Evolutionary conservation across 1,140 invertebrate species (phyloP).

Genomic region (Calliphora vicina): DNA sequence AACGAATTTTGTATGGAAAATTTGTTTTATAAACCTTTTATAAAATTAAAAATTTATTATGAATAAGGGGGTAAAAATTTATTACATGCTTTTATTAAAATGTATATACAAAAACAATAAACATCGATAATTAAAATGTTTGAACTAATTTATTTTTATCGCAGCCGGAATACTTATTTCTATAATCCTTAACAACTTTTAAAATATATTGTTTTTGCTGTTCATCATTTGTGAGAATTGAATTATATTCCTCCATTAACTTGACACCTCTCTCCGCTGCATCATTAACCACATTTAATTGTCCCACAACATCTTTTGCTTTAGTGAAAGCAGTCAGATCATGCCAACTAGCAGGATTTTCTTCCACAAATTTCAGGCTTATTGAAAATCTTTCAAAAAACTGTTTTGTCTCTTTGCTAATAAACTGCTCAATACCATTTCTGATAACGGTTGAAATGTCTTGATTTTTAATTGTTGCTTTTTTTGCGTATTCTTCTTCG

Average conservation of each 20-base stretch:
- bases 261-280: not conserved
- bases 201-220: conserved; percentile 6
- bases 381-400: not conserved
- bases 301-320: not conserved
- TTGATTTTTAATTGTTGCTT: not conserved
- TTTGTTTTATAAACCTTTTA: too few species aligned
- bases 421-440: not conserved
- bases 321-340: not conserved
- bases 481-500: not conserved
- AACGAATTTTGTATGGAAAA: too few species aligned
- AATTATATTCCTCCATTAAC: not conserved
- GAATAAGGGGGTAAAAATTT: too few species aligned
- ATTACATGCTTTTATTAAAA: too few species aligned
- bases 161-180: not conserved
- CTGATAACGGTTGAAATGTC: not conserved
- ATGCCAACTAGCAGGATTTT: not conserved
- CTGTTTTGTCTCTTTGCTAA: not conserved
- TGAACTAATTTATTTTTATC: too few species aligned
- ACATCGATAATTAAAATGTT: too few species aligned
- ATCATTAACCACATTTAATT: not conserved
- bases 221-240: not conserved
- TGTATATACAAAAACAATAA: too few species aligned
- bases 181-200: not conserved
- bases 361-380: not conserved
- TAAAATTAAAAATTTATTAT: too few species aligned